These are phyloP conservation scores for Pseudonaja textilis DNA, from an alignment of 2,113 vertebrate species.

Conservation along the genomic window DNA sequence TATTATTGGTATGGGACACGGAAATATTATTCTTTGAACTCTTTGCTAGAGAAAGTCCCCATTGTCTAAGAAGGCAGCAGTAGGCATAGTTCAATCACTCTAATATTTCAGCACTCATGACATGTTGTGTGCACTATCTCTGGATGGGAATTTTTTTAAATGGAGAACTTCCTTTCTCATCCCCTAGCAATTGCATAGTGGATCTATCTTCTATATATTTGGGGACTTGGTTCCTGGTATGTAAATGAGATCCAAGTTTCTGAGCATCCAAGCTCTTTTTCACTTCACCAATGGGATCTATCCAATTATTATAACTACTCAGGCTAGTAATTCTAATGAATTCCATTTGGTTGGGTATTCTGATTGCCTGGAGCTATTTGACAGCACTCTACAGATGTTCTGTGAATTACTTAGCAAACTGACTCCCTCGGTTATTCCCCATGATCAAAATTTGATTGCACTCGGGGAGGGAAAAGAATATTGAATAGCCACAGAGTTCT, in stretches of 20 bases:
- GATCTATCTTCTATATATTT: fast-evolving
- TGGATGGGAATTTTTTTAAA: background rate
- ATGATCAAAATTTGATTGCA: slow-evolving; percentile 18
- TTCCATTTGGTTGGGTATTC: slow-evolving; percentile 19
- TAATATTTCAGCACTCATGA: background rate
- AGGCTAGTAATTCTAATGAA: slow-evolving; percentile 41
- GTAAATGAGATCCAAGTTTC: background rate
- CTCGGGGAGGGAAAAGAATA: slow-evolving; percentile 14
- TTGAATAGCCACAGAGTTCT: slow-evolving; percentile 47
- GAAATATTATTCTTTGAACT: background rate
- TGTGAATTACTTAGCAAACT: slow-evolving; percentile 30
- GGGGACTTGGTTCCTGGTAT: background rate
- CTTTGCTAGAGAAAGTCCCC: background rate
- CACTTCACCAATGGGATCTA: slow-evolving; percentile 28
- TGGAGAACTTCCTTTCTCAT: background rate
- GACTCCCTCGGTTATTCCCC: background rate
- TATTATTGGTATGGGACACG: no score
- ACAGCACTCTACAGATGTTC: slow-evolving; percentile 39
- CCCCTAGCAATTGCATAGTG: background rate
- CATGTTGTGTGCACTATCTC: background rate
- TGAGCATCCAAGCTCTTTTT: background rate
- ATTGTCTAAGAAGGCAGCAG: background rate
- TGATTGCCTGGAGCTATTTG: slow-evolving; percentile 31
- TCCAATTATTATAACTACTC: slow-evolving; percentile 45
- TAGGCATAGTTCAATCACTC: background rate